These are phyloP conservation scores for Drosophila ezoana DNA, from an alignment of 2,888 invertebrate genomes.

Conservation along the genomic window DNA sequence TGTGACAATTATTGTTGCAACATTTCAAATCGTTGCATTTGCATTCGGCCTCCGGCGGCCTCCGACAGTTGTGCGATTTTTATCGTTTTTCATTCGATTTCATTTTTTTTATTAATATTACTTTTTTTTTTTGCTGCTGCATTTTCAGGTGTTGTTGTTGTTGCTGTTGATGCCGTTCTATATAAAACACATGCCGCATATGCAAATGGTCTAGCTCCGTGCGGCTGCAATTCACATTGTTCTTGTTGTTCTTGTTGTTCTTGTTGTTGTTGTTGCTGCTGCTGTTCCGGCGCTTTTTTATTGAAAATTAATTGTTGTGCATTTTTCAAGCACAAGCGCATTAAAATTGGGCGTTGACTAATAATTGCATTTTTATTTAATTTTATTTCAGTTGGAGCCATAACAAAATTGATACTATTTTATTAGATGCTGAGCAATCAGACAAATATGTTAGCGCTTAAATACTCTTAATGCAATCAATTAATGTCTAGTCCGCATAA, in stretches of 20 bases:
- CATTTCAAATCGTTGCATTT: slow-evolving; percentile 74
- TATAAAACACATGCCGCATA: slow-evolving; percentile 45
- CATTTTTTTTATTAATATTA: slow-evolving; percentile 22
- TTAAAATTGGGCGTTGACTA: slow-evolving; percentile 69
- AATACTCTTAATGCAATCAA: too few relatives aligned
- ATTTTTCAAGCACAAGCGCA: slow-evolving; percentile 55
- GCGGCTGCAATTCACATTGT: background rate
- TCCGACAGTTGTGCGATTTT: slow-evolving; percentile 65
- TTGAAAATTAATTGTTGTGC: slow-evolving; percentile 70
- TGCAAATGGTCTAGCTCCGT: slow-evolving; percentile 43
- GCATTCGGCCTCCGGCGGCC: slow-evolving; percentile 60
- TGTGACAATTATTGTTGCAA: slow-evolving; percentile 83
- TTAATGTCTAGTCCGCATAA: too few relatives aligned
- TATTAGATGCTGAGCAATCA: background rate
- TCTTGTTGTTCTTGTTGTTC: slow-evolving; percentile 4
- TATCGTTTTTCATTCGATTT: slow-evolving; percentile 58
- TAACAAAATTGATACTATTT: slow-evolving; percentile 8
- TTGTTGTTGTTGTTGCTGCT: slow-evolving; percentile 7
- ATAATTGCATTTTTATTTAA: slow-evolving; percentile 62
- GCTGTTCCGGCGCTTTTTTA: slow-evolving; percentile 26
- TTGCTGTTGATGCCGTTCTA: slow-evolving; percentile 19
- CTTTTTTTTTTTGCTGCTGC: background rate
- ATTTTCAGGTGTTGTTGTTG: background rate
- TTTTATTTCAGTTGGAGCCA: slow-evolving; percentile 44
- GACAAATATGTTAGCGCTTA: background rate